phyloP scores from a whole-genome alignment of 2,797 vertebrate species.

The Typhlichthys subterraneus region DNA sequence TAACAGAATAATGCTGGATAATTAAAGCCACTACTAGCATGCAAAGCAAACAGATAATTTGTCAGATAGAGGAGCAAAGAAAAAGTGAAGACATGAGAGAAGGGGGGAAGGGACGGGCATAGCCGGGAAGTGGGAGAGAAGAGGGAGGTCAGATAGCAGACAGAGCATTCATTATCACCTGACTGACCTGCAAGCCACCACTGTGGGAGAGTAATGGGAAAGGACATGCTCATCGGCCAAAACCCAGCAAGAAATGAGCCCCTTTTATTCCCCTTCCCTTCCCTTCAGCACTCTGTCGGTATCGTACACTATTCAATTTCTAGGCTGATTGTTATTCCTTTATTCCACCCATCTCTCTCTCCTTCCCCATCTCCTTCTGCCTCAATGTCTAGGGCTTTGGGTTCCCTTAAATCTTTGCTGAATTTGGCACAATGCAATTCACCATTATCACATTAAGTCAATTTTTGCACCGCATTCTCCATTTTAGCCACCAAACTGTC shows the following conservation, averaged over 20 bases:
- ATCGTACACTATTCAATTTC: slow-evolving; percentile 40
- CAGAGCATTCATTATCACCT: slow-evolving; percentile 74
- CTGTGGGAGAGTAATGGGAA: slow-evolving; percentile 70
- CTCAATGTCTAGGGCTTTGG: background rate
- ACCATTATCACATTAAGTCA: background rate
- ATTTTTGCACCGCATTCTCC: background rate
- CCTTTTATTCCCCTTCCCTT: slow-evolving; percentile 47
- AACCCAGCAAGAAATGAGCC: slow-evolving; percentile 53
- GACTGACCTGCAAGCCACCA: slow-evolving; percentile 65
- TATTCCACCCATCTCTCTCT: slow-evolving; percentile 22
- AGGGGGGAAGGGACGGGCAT: slow-evolving; percentile 22
- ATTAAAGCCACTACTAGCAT: slow-evolving; percentile 40
- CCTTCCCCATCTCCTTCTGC: background rate
- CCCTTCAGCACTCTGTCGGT: slow-evolving; percentile 52
- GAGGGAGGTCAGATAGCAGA: slow-evolving; percentile 60
- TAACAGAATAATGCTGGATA: slow-evolving; percentile 21
- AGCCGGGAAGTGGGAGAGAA: slow-evolving; percentile 43
- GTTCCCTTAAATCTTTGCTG: background rate
- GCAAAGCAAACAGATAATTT: slow-evolving; percentile 11
- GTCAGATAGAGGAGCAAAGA: slow-evolving; percentile 15
- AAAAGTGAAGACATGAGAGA: slow-evolving; percentile 4
- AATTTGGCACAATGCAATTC: too few relatives aligned
- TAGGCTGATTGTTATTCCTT: slow-evolving; percentile 26
- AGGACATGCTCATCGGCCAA: slow-evolving; percentile 68
- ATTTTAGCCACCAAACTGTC: background rate